A percentile compares a stretch with the other conserved stretches of the same genome.
These are phyloP conservation scores for Echiichthys vipera DNA, from an alignment of 2,797 vertebrate genomes.

Conservation along the genomic window DNA sequence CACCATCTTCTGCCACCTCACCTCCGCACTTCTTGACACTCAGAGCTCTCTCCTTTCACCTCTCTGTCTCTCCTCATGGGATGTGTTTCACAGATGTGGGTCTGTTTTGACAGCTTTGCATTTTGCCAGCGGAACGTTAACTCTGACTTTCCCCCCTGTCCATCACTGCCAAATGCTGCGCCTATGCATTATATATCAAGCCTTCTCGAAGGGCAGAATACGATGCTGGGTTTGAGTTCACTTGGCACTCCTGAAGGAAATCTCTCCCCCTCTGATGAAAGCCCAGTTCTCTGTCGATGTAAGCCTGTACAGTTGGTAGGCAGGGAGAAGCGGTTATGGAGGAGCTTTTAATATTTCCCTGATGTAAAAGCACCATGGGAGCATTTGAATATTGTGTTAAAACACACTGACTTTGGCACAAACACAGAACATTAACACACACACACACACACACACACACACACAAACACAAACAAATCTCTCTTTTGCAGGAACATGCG, in stretches of 20 bases:
- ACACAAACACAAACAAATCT: slow-evolving; percentile 6
- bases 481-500: slow-evolving; percentile 2
- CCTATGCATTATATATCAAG: slow-evolving; percentile 77
- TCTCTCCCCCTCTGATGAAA: slow-evolving; percentile 55
- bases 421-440: slow-evolving; percentile 2
- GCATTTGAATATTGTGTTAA: slow-evolving; percentile 61
- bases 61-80: slow-evolving; percentile 22
- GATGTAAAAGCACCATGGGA: slow-evolving; percentile 57
- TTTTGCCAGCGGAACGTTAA: slow-evolving; percentile 60
- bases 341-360: slow-evolving; percentile 67
- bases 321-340: slow-evolving; percentile 34
- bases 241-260: slow-evolving; percentile 61
- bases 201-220: slow-evolving; percentile 33
- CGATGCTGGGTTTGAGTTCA: slow-evolving; percentile 41
- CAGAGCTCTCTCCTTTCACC: slow-evolving; percentile 10
- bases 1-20: slow-evolving; percentile 22
- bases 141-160: slow-evolving; percentile 55
- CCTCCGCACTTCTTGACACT: slow-evolving; percentile 28
- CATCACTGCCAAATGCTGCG: slow-evolving; percentile 62
- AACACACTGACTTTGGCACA: slow-evolving; percentile 17
- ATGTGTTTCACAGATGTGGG: slow-evolving; percentile 39
- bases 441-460: neutral
- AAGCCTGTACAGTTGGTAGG: slow-evolving; percentile 57
- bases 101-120: slow-evolving; percentile 68
- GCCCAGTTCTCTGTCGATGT: slow-evolving; percentile 50